Conservation (phyloP, 1,140 invertebrate species). For the Metopolophium dirhodum region DNA sequence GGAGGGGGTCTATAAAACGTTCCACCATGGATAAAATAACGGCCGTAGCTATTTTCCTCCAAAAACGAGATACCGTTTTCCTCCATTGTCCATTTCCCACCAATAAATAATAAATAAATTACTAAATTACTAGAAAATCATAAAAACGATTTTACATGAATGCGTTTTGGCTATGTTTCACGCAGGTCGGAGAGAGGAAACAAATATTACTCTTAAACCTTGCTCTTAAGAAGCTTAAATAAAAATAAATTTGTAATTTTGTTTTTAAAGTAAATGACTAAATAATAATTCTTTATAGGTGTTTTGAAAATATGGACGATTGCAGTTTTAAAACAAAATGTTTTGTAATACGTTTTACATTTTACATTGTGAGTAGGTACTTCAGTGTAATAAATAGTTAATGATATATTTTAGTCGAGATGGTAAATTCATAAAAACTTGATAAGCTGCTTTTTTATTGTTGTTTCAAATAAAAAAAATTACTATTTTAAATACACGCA, state of each 20-base stretch:
- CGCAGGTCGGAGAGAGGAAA: not conserved
- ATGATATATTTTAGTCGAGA: not conserved
- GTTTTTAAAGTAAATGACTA: not conserved
- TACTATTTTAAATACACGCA: not conserved
- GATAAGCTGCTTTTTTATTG: not conserved
- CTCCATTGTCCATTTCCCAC: too few species aligned
- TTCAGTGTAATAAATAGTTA: not conserved
- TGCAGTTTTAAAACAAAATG: not conserved
- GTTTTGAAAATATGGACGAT: not conserved
- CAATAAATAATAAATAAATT: too few species aligned
- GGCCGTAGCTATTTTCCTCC: too few species aligned
- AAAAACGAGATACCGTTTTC: too few species aligned
- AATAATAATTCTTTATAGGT: not conserved
- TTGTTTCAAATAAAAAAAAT: conserved; percentile 5
- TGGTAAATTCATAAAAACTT: not conserved
- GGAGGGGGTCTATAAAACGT: too few species aligned
- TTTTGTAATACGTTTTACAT: not conserved
- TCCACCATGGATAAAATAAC: too few species aligned
- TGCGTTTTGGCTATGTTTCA: not conserved
- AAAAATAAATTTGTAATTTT: too few species aligned
- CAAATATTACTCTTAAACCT: not conserved
- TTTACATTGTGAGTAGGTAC: not conserved
- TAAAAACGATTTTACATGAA: not conserved
- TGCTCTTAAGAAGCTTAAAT: not conserved
- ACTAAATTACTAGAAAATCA: not conserved